Conservation (phyloP, 2,113 vertebrate genomes). For the Arizona elegans region DNA sequence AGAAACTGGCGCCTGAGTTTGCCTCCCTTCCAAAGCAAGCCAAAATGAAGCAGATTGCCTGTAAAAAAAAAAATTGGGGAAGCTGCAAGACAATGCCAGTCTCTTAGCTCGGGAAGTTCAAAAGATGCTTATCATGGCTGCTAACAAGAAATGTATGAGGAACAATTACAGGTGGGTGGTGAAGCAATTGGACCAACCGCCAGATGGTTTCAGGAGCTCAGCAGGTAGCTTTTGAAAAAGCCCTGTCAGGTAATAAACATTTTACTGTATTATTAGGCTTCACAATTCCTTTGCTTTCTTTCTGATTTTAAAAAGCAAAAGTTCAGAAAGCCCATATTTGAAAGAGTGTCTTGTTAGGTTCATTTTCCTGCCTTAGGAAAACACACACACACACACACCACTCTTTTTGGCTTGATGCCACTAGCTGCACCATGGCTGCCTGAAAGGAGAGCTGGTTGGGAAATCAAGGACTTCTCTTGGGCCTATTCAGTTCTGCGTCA, state of each 20-base stretch:
- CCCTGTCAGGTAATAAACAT: constrained; percentile 45
- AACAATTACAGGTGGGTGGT: constrained; percentile 45
- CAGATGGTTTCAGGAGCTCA: constrained; percentile 49
- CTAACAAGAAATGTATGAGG: constrained; percentile 33
- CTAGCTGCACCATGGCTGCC: background rate
- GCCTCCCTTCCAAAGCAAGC: constrained; percentile 15
- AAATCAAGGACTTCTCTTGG: background rate
- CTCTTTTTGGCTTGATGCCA: background rate
- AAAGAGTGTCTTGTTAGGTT: background rate
- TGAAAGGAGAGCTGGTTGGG: background rate
- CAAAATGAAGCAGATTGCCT: constrained; percentile 36
- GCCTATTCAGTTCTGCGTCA: background rate
- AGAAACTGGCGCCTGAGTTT: constrained; percentile 31
- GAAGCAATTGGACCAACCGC: constrained; percentile 47
- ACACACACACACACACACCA: too few species aligned
- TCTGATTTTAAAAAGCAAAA: constrained; percentile 1
- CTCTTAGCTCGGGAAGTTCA: constrained; percentile 25
- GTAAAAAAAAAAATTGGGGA: constrained; percentile 28
- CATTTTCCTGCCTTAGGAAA: background rate
- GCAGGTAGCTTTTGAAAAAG: constrained; percentile 45
- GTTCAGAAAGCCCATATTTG: constrained; percentile 7
- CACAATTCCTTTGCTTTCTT: background rate
- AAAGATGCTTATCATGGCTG: constrained; percentile 34
- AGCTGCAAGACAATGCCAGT: background rate
- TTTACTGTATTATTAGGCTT: constrained; percentile 8